Percentiles rank a stretch among this genome's conserved stretches.
Conservation (phyloP, 2,797 vertebrate species). For the Psittacula derbiana region DNA sequence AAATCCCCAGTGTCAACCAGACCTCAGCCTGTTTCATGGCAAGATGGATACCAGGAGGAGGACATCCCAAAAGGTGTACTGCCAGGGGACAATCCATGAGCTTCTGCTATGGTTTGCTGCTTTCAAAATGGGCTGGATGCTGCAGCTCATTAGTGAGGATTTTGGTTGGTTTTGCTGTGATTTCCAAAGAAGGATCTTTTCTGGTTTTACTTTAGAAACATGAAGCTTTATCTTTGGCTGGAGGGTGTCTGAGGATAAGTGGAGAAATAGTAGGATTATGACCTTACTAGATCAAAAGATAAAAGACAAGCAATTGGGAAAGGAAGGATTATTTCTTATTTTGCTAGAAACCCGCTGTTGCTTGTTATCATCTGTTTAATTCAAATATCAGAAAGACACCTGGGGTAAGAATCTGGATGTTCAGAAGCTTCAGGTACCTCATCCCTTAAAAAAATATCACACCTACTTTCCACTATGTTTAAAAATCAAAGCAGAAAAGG, state of each 20-base stretch:
- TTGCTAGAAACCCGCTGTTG: background rate
- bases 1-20: background rate
- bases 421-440: background rate
- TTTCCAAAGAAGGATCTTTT: background rate
- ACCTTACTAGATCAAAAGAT: background rate
- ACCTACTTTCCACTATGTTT: background rate
- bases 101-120: background rate
- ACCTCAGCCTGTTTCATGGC: background rate
- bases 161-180: background rate
- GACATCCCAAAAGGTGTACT: background rate
- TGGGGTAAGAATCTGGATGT: background rate
- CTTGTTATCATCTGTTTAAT: conserved; percentile 14
- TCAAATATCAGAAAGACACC: background rate
- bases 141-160: background rate
- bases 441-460: background rate
- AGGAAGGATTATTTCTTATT: conserved; percentile 9
- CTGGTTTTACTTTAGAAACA: background rate
- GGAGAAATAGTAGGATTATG: background rate
- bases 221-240: background rate
- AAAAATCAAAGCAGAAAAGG: background rate
- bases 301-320: background rate
- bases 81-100: background rate
- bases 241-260: background rate
- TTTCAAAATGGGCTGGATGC: background rate
- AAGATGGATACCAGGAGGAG: background rate